phyloP scores from a whole-genome alignment of 1,140 invertebrate species.

The Drosophila tropicalis region DNA sequence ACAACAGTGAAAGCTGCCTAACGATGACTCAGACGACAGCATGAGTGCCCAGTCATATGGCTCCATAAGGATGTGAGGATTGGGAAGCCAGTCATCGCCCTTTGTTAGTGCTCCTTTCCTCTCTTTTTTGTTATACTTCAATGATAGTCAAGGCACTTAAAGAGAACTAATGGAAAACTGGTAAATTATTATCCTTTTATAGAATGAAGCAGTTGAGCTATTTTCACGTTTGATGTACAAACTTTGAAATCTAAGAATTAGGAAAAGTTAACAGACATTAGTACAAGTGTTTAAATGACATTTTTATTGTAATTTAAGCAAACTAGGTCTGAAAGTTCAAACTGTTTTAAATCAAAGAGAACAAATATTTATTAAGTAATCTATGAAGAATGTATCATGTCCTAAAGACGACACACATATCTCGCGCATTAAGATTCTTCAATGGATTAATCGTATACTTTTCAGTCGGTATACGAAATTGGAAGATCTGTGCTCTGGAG shows the following conservation, averaged over 20 bases:
- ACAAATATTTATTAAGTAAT: neutral
- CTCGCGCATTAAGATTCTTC: neutral
- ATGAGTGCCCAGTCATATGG: conserved; percentile 6
- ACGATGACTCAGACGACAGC: conserved; percentile 53
- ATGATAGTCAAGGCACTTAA: conserved; percentile 1
- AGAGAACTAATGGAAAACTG: neutral
- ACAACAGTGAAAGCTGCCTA: conserved; percentile 55
- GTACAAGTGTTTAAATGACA: too few species aligned
- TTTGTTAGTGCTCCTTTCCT: neutral
- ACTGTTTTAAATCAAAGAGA: neutral
- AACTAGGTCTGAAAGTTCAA: neutral
- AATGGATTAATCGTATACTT: conserved; percentile 5
- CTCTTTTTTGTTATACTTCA: neutral
- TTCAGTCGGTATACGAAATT: neutral
- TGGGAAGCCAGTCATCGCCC: conserved; percentile 9
- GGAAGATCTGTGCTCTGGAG: neutral
- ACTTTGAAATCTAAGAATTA: neutral
- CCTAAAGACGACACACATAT: neutral
- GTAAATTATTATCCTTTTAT: neutral
- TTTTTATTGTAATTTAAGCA: neutral
- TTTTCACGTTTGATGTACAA: neutral
- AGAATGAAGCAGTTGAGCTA: neutral
- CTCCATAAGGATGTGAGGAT: conserved; percentile 4
- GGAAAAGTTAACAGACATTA: neutral
- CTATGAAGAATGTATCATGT: neutral